phyloP scores from a whole-genome alignment of 1,140 invertebrate species.

The Sycophaga agraensis region DNA sequence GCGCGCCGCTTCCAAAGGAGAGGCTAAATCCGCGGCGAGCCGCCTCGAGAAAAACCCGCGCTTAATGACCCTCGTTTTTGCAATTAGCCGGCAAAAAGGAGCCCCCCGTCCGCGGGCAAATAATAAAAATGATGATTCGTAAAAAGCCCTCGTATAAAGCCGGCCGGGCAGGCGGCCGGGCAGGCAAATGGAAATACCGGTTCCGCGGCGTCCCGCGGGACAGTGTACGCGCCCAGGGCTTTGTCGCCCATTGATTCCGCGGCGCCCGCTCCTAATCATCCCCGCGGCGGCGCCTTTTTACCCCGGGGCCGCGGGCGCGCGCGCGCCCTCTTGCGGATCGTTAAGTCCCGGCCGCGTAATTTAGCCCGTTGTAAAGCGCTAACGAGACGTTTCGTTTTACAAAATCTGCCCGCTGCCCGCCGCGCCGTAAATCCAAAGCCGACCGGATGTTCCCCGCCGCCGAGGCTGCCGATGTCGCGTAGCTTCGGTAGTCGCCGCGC shows the following conservation, averaged over 20 bases:
- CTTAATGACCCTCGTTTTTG: slow-evolving; percentile 27
- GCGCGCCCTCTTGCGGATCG: slow-evolving; percentile 36
- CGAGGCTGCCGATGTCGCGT: slow-evolving; percentile 7
- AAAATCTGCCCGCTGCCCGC: slow-evolving; percentile 45
- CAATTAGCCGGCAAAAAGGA: slow-evolving; percentile 25
- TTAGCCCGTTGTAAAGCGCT: slow-evolving; percentile 53
- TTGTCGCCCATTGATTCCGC: neutral
- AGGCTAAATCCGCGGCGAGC: neutral
- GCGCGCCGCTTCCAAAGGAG: neutral
- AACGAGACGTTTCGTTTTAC: slow-evolving; percentile 54
- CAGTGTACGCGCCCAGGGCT: neutral
- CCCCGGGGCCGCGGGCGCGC: no score
- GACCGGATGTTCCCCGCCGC: slow-evolving; percentile 43
- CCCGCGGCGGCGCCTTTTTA: no score
- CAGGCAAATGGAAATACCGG: slow-evolving; percentile 24
- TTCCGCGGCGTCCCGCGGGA: slow-evolving; percentile 1
- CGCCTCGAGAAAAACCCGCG: neutral
- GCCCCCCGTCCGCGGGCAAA: neutral
- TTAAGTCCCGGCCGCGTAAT: slow-evolving; percentile 49
- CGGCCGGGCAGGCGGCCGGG: neutral
- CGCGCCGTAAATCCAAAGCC: slow-evolving; percentile 41
- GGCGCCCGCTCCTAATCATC: no score
- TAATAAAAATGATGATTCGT: slow-evolving; percentile 30
- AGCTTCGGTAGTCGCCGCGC: slow-evolving; percentile 8
- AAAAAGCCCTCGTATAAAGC: slow-evolving; percentile 3